A percentile compares a stretch with the other conserved stretches of the same genome.
Conservation (phyloP, 2,888 invertebrate genomes). For the Acanthococcus lagerstroemiae region DNA sequence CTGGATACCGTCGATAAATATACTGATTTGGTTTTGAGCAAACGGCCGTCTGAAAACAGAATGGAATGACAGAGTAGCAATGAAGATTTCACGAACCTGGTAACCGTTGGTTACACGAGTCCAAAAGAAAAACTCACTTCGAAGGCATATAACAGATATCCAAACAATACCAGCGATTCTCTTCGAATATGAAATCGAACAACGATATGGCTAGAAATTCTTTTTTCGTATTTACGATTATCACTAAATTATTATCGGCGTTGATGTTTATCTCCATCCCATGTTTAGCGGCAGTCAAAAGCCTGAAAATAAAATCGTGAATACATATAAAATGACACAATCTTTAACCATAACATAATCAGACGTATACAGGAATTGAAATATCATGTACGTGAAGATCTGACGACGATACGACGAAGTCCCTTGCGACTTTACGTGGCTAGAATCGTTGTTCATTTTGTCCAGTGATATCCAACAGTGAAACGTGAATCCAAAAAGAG, state of each 20-base stretch:
- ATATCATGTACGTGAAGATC: conserved; percentile 44
- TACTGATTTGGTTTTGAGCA: conserved; percentile 49
- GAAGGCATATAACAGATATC: conserved; percentile 45
- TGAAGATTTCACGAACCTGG: not conserved
- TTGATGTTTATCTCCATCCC: conserved; percentile 54
- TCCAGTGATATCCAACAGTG: conserved; percentile 50
- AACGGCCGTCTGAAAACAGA: conserved; percentile 46
- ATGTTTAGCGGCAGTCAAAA: conserved; percentile 46
- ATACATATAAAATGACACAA: not conserved
- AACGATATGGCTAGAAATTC: conserved; percentile 49
- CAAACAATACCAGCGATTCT: conserved; percentile 51
- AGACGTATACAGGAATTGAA: not conserved
- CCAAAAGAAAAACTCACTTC: conserved; percentile 34
- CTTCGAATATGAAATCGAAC: conserved; percentile 42
- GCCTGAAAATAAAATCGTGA: conserved; percentile 39
- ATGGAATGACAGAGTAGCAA: too few relatives aligned
- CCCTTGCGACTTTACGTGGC: not conserved
- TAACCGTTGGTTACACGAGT: not conserved
- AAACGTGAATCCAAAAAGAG: conserved; percentile 50
- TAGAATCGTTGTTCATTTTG: conserved; percentile 30
- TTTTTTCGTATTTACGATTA: conserved; percentile 49
- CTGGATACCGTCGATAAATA: conserved; percentile 51
- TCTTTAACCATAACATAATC: not conserved
- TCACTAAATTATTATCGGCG: conserved; percentile 47
- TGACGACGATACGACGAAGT: conserved; percentile 43